Evolutionary conservation across 64 coral and sea anemone species (phyloP), one percentile per base, ranked within the genome.

Genomic region (Trachythela sp.): DNA sequence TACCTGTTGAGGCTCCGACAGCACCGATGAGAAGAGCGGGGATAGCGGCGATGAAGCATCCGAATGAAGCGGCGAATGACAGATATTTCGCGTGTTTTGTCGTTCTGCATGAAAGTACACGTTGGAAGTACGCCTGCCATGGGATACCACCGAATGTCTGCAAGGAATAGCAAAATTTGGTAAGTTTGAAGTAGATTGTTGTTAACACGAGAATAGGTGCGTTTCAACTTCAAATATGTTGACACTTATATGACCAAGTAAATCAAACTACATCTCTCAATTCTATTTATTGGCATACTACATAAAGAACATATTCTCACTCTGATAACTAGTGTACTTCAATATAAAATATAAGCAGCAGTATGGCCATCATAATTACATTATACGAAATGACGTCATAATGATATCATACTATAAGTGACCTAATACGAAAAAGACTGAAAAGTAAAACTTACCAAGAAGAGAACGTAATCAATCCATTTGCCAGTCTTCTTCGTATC

Each of bases 101-200:
- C 34, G 75, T 80, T 18, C 37, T 80, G 75, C 75, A 80, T 4
- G 75, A 80, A 20, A 80, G 30, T 17, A 80, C 75, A 80, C 75
- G 75, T 80, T 80, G 75, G 75, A 80, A 80, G 31, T 80, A 80
- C 37, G 75, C 75, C 20, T 80, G 75, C 75, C 75, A 80, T 37
- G 75, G 75, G 8, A 80, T 80, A 80, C 75, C 75, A 39, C 75
- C 75, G 13, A 80, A 80, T 38, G 31, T 36, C 75, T 80, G 30
- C 32, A 80, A 80, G 26, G 75, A 15, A 64, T n/a, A 27, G 26
- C 0, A 59, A 59, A 59, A 59, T 17, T 4, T 45, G 54, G 24
- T 2, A 64, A 64, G 56, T 64, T 64, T n/a, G 56, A 59, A 59
- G 18, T n/a, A 22, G 13, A 24, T n/a, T 1, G 48, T 49, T 49